Evolutionary conservation across 2,888 invertebrate species (phyloP).

Genomic region (Toxonevra muliebris): DNA sequence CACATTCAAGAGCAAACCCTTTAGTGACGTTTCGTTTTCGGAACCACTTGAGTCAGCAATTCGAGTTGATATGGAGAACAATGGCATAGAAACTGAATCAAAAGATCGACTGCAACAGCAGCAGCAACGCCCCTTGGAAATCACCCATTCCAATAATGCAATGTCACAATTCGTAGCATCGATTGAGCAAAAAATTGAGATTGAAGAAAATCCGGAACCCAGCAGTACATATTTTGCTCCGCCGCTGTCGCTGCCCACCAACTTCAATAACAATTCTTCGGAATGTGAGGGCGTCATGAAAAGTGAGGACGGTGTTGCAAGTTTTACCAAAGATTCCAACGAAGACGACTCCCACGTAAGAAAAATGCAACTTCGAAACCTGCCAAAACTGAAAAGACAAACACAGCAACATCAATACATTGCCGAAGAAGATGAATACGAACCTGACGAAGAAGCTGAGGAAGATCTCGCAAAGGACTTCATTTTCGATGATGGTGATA

Average conservation of each 20-base stretch:
- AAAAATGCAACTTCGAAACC: not conserved
- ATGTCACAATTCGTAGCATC: no score
- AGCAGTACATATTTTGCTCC: no score
- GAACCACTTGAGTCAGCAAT: constrained; percentile 34
- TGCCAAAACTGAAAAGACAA: no score
- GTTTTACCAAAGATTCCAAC: not conserved
- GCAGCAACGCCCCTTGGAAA: no score
- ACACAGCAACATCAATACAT: not conserved
- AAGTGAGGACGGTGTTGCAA: not conserved
- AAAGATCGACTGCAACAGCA: no score
- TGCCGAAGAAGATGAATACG: not conserved
- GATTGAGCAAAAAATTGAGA: no score
- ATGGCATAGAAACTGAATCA: no score
- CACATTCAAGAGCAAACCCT: constrained; percentile 38
- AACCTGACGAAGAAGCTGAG: not conserved
- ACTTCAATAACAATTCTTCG: not conserved
- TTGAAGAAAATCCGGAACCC: no score
- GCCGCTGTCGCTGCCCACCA: no score
- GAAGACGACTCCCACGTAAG: constrained; percentile 3
- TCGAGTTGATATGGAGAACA: not conserved
- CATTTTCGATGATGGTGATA: constrained; percentile 25
- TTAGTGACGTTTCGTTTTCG: constrained; percentile 46
- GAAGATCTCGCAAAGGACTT: constrained; percentile 9
- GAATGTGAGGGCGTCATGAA: not conserved
- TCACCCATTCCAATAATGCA: no score